Percentiles rank a stretch among this genome's conserved stretches.
phyloP scores from a whole-genome alignment of 2,888 invertebrate genomes.

The Leptopilina syphax region DNA sequence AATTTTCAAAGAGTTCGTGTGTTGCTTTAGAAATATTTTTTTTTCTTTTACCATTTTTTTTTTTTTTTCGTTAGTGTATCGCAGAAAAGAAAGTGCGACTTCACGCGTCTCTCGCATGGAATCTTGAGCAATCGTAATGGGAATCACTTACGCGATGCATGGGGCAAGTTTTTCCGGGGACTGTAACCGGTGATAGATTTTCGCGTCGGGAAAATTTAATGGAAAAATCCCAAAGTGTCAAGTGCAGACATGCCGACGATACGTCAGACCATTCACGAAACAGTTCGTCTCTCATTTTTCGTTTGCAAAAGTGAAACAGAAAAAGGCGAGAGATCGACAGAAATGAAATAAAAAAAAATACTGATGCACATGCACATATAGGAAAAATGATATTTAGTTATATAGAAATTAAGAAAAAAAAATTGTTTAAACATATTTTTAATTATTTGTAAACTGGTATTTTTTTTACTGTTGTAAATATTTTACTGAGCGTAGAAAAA shows the following conservation, averaged over 20 bases:
- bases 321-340: slow-evolving; percentile 48
- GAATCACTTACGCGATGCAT: slow-evolving; percentile 64
- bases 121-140: slow-evolving; percentile 67
- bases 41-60: background rate
- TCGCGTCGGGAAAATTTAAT: slow-evolving; percentile 74
- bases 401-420: too few species aligned
- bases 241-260: slow-evolving; percentile 73
- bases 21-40: background rate
- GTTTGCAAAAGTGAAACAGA: slow-evolving; percentile 51
- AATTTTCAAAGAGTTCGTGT: background rate
- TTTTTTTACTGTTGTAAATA: too few species aligned
- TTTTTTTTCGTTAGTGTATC: too few species aligned
- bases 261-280: slow-evolving; percentile 73
- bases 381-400: background rate
- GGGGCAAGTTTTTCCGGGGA: slow-evolving; percentile 63
- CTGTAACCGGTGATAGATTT: slow-evolving; percentile 75
- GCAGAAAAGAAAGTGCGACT: slow-evolving; percentile 41
- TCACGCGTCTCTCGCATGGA: slow-evolving; percentile 55
- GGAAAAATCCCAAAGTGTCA: slow-evolving; percentile 76
- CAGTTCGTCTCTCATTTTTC: slow-evolving; percentile 61
- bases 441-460: too few species aligned
- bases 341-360: slow-evolving; percentile 21
- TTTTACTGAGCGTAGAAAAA: too few species aligned
- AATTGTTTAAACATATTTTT: too few species aligned
- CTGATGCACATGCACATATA: background rate